A percentile compares a stretch with the other conserved stretches of the same genome.
Conservation (phyloP, 2,797 vertebrate species). For the Staurois parvus region DNA sequence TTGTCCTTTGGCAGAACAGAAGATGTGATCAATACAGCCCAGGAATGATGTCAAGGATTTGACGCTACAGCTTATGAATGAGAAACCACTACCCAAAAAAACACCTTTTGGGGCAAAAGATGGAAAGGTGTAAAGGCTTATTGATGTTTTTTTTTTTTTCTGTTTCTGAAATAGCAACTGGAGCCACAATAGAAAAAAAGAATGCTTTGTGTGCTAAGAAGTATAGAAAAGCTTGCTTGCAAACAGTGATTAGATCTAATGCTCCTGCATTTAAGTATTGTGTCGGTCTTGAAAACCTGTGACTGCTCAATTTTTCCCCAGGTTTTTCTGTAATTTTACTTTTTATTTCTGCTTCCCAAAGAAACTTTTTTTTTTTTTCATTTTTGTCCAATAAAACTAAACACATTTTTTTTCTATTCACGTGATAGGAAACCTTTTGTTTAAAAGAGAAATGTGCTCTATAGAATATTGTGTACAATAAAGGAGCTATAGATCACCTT, state of each 20-base stretch:
- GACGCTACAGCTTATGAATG: conserved; percentile 96
- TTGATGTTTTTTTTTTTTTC: conserved; percentile 84
- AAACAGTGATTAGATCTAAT: conserved; percentile 88
- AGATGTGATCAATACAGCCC: conserved; percentile 96
- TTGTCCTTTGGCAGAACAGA: conserved; percentile 91
- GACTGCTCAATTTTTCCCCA: conserved; percentile 71
- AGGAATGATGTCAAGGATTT: conserved; percentile 98
- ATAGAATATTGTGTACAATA: neutral
- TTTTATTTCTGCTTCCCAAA: conserved; percentile 61
- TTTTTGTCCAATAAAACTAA: conserved; percentile 15
- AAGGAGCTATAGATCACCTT: neutral
- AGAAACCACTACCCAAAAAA: conserved; percentile 85
- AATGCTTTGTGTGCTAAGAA: conserved; percentile 96
- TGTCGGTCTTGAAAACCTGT: conserved; percentile 64
- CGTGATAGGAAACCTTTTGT: neutral
- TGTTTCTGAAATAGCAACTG: conserved; percentile 93
- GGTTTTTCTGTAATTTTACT: conserved; percentile 64
- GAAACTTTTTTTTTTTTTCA: neutral
- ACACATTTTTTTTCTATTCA: conserved; percentile 17
- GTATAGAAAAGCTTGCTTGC: conserved; percentile 92
- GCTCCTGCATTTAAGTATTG: conserved; percentile 86
- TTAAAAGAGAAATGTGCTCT: neutral
- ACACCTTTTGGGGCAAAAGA: conserved; percentile 88
- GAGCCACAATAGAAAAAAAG: conserved; percentile 90
- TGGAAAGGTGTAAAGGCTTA: conserved; percentile 95